These are phyloP conservation scores for Noctua janthe DNA, from an alignment of 2,888 invertebrate genomes.

Conservation along the genomic window DNA sequence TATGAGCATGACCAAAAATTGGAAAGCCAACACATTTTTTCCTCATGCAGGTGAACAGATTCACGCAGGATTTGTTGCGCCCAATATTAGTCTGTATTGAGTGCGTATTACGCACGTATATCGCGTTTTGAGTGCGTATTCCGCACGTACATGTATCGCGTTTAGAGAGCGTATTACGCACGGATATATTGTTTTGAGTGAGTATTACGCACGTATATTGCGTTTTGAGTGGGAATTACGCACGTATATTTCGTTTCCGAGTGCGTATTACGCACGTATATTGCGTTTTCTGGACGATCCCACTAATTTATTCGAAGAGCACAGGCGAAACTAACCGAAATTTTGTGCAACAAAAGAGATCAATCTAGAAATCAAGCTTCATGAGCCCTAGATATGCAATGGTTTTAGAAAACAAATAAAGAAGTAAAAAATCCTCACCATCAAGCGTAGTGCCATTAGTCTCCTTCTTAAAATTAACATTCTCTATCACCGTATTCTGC, in stretches of 20 bases:
- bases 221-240: background rate
- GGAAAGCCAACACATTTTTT: background rate
- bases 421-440: slow-evolving; percentile 69
- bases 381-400: background rate
- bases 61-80: background rate
- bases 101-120: background rate
- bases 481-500: slow-evolving; percentile 89
- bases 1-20: background rate
- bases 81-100: background rate
- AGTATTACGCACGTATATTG: background rate
- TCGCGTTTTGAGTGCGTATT: no score
- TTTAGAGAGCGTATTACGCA: background rate
- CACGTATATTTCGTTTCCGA: background rate
- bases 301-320: background rate
- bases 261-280: background rate
- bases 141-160: background rate
- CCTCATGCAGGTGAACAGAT: background rate
- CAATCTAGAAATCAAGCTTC: background rate
- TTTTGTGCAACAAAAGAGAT: background rate
- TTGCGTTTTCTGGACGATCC: background rate
- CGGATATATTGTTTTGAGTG: background rate
- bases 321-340: background rate
- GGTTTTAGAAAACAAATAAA: background rate
- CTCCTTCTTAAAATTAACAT: slow-evolving; percentile 86
- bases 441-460: slow-evolving; percentile 85